A percentile compares a stretch with the other conserved stretches of the same genome.
These are phyloP conservation scores for Drosophila melanica DNA, from an alignment of 1,140 invertebrate genomes.

Conservation along the genomic window DNA sequence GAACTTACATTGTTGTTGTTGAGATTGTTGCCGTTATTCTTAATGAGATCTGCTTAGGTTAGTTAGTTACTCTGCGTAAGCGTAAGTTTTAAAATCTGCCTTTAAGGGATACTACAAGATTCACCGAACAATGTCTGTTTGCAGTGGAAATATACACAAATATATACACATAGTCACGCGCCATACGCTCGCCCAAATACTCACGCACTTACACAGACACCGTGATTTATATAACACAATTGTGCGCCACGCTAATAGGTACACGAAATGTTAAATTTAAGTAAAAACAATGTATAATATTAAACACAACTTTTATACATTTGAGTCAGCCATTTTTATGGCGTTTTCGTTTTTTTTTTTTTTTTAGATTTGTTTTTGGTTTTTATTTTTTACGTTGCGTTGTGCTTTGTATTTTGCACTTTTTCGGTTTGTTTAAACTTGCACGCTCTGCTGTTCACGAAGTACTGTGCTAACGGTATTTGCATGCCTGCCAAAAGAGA, in stretches of 20 bases:
- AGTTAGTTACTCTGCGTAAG: slow-evolving; percentile 48
- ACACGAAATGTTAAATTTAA: slow-evolving; percentile 2
- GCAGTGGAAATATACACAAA: slow-evolving; percentile 18
- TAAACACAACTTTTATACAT: slow-evolving; percentile 19
- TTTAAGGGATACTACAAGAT: slow-evolving; percentile 65
- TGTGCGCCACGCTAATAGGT: slow-evolving; percentile 40
- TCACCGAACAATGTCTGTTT: slow-evolving; percentile 23
- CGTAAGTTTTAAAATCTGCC: slow-evolving; percentile 47
- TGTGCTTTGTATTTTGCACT: slow-evolving; percentile 25
- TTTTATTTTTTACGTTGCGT: slow-evolving; percentile 25
- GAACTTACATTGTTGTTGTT: slow-evolving; percentile 66
- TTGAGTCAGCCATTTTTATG: slow-evolving; percentile 49
- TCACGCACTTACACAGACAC: slow-evolving; percentile 45
- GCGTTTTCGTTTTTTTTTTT: slow-evolving; percentile 24
- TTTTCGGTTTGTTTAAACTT: slow-evolving; percentile 55
- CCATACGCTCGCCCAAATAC: slow-evolving; percentile 43
- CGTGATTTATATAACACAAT: slow-evolving; percentile 77
- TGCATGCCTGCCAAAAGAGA: slow-evolving; percentile 46
- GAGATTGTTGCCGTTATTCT: slow-evolving; percentile 1
- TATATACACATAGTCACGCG: slow-evolving; percentile 43
- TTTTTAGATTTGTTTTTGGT: slow-evolving; percentile 28
- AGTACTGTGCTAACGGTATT: slow-evolving; percentile 77
- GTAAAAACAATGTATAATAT: slow-evolving; percentile 3
- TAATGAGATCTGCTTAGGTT: neutral
- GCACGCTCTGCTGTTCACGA: slow-evolving; percentile 76